phyloP scores from a whole-genome alignment of 2,113 vertebrate species.

The Scalopus aquaticus region DNA sequence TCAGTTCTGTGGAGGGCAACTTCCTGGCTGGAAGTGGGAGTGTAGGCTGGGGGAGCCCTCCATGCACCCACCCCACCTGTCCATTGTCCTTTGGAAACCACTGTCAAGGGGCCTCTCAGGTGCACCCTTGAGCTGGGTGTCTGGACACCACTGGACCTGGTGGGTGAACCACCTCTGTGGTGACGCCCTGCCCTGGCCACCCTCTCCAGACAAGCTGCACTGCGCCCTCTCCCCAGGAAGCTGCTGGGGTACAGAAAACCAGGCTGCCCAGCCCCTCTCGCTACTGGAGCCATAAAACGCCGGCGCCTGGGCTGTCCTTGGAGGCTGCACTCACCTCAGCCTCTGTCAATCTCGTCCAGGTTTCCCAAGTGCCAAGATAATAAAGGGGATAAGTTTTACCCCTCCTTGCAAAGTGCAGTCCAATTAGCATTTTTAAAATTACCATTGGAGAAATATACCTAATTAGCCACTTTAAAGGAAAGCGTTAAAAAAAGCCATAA shows the following conservation, averaged over 20 bases:
- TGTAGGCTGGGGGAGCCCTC: no score
- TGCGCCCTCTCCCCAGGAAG: background rate
- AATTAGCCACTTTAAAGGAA: conserved; percentile 81
- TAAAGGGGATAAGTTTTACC: conserved; percentile 50
- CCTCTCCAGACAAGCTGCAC: background rate
- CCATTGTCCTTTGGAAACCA: background rate
- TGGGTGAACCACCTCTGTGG: rapidly evolving
- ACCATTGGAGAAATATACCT: conserved; percentile 76
- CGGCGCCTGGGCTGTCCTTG: background rate
- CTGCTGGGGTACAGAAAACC: background rate
- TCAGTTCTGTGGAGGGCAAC: background rate
- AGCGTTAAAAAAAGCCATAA: conserved; percentile 76
- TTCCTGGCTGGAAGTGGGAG: background rate
- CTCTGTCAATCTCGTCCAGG: background rate
- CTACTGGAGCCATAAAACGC: background rate
- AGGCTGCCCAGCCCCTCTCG: rapidly evolving
- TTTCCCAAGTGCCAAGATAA: conserved; percentile 60
- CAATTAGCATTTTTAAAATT: conserved; percentile 80
- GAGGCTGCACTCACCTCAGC: background rate
- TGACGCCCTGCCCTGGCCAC: rapidly evolving
- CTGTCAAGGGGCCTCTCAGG: background rate
- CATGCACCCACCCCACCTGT: rapidly evolving
- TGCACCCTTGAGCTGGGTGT: no score
- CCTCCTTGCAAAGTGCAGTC: conserved; percentile 67
- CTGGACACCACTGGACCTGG: background rate